Evolutionary conservation across 1,140 invertebrate genomes (phyloP).

Genomic region (Wasmannia auropunctata): DNA sequence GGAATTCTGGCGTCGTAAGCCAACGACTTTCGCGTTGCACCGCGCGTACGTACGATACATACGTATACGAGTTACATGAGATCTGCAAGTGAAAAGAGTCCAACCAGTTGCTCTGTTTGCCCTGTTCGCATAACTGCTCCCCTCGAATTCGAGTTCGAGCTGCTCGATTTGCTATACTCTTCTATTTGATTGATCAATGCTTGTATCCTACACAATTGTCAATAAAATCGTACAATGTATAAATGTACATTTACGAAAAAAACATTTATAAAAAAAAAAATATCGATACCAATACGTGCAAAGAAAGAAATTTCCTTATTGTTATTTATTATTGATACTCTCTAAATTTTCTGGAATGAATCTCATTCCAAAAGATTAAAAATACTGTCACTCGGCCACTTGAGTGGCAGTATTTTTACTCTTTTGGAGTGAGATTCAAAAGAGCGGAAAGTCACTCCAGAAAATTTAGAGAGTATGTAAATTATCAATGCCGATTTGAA

Average conservation of each 20-base stretch:
- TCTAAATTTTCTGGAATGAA: too few species aligned
- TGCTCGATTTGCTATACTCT: background rate
- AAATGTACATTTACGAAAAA: background rate
- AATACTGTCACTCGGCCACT: too few species aligned
- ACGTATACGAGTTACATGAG: background rate
- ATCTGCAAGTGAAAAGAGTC: constrained; percentile 37
- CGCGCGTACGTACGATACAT: background rate
- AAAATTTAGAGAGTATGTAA: too few species aligned
- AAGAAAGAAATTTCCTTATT: background rate
- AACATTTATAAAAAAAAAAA: background rate
- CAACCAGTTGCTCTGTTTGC: constrained; percentile 18
- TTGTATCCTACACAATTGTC: background rate
- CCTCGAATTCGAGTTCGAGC: background rate
- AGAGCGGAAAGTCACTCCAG: too few species aligned
- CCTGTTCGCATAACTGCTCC: background rate
- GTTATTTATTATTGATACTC: background rate
- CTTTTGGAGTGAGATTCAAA: too few species aligned
- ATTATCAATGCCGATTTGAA: background rate
- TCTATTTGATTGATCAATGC: background rate
- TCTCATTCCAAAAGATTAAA: too few species aligned
- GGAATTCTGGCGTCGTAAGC: background rate
- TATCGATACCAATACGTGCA: background rate
- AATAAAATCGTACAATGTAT: background rate
- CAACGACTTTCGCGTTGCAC: background rate
- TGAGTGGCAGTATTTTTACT: too few species aligned